Base-by-base conservation (phyloP, 1,140 invertebrate genomes). In the Saccostrea glomerata region DNA sequence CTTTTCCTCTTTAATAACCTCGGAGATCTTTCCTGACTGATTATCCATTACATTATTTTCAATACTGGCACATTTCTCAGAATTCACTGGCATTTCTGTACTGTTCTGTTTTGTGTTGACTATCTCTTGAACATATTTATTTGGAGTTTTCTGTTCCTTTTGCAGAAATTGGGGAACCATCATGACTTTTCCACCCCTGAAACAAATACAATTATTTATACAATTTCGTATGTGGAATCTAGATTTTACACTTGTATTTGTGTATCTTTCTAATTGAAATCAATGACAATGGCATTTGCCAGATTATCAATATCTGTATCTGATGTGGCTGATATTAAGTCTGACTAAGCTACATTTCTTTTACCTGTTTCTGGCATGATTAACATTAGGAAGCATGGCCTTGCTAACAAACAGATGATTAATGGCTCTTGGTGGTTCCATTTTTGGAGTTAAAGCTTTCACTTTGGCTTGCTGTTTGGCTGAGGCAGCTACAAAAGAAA, bases 331-430 rank as follows among this genome's bases (percentile, higher is more conserved):
- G 5, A 47, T 47, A 20, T 30, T 25, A 73, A 25, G 11, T 36
- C 11, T 77, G 13, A 77, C 12, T 25, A 36, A 63, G 58, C 15
- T 63, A 36, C 23, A 40, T 77, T 30, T 36, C 23, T 15, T n/a
- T n/a, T 85, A 84, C 36, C 90, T 73, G 54, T 92, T 92, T 85
- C 88, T 92, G 54, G 82, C 66, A 6, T 60, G 7, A 6, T 11
- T 82, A 36, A 58, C 86, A 20, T 56, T 86, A 11, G 73, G 66
- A 82, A 77, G 30, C 12, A 47, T 63, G 0, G 58, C 40, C 25
- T 90, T 92, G 7, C 93, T 92, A 47, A 94, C 88, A 90, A 94
- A 94, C 23, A 94, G 90, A 86, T 94, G 94, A 86, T 94, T 94
- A 85, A 94, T 91, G 60, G 93, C 94, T 6, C 87, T 89, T 11